Base-by-base conservation (phyloP, 2,797 vertebrate species). In the Emys orbicularis region DNA sequence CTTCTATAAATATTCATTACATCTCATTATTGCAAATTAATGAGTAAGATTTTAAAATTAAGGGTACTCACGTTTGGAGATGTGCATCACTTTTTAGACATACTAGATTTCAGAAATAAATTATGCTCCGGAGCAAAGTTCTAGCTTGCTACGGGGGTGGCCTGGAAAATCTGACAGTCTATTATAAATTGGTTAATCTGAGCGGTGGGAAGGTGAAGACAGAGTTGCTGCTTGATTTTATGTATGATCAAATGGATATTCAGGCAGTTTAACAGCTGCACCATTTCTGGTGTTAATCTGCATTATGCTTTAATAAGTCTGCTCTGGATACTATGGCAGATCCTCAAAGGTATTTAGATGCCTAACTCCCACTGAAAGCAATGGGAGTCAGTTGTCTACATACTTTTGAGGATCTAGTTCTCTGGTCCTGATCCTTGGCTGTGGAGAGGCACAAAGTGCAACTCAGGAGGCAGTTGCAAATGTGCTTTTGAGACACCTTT, bases 1-100 rank as follows among this genome's bases (percentile, higher is more conserved):
- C 92, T 96, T 81, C 96, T 96, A 98, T 98, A 97, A 98, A 98
- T 98, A 98, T 98, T 98, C 97, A 98, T 98, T 98, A 97, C 8
- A 92, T 65, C 86, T 97, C 96, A 98, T 98, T 98, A 98, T 95
- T 96, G 92, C 27, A 95, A 97, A 97, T 96, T 97, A 98, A 98
- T 96, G 89, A 97, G 92, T 49, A 91, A 95, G 95, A 95, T 93
- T 97, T 97, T 96, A 54, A 97, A 98, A 98, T 96, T 95, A 98
- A 98, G 89, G 53, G 83, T 89, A 92, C 74, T 89, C 83, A 81
- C 85, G 93, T 95, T 97, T 91, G 59, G 90, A 94, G 93, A 95
- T 83, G 86, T 92, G 90, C 76, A 97, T 96, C 95, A 87, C 79
- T 92, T 96, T 96, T 97, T 85, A 90, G 90, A 87, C 87, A 91